Base-by-base conservation (phyloP, 1,140 invertebrate genomes). In the Helicorthomorpha holstii region DNA sequence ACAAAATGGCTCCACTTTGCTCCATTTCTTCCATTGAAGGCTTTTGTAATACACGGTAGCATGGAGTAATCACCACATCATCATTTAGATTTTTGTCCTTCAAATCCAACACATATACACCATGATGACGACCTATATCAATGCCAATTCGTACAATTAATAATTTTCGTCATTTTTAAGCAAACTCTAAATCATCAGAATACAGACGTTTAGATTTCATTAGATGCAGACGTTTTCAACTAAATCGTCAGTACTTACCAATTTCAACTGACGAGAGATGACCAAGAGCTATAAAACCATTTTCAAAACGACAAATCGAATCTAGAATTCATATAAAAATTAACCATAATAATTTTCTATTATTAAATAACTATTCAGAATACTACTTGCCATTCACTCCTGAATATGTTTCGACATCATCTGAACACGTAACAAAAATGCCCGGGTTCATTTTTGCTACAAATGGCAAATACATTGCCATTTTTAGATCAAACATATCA, bases 1-100 rank as follows among this genome's bases (percentile, higher is more conserved):
- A 57, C 7, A 69, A 21, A 25, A 70, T 50, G 12, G 71, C 70
- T 23, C 60, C 60, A 51, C 61, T 57, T 23, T 58, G 50, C 25
- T 57, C 55, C 66, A 73, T 72, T 34, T 50, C 50, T 46, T 65
- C 59, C 7, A 62, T 51, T 24, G 58, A 56, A 14, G 71, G 71
- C 51, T 72, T 73, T 56, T 73, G 71, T 34, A 72, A 56, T 2
- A 73, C 70, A 55, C 63, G 55, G 4, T 65, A 34, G 54, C 70
- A 72, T 23, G 48, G 54, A 26, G 61, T 48, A 24, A 56, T 44
- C 38, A 65, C 56, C 44, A 57, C 34, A 50, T 57, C n/a, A 26
- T 53, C 1, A 45, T 48, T 1, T 49, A 50, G 41, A 22, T 41
- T 12, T 25, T 10, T 45, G 3, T 53, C 46, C 45, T 24, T 4